Percentiles rank a stretch among this genome's conserved stretches.
Conservation (phyloP, 2,113 vertebrate genomes). For the Sakesphorus luctuosus region DNA sequence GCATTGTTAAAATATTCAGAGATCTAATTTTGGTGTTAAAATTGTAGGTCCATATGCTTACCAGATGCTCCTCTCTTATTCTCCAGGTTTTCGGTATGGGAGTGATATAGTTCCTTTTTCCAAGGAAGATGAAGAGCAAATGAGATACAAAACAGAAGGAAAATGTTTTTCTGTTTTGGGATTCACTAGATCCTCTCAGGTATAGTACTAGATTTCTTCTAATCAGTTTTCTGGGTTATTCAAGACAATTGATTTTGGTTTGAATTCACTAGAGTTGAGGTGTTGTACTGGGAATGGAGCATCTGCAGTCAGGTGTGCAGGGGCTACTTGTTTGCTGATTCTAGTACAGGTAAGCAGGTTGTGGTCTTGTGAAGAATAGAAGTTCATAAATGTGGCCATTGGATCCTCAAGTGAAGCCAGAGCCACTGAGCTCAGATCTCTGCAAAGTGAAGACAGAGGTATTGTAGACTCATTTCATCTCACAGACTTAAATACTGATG, state of each 20-base stretch:
- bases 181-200: conserved; percentile 86
- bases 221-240: neutral
- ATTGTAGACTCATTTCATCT: neutral
- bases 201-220: conserved; percentile 44
- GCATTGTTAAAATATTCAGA: conserved; percentile 59
- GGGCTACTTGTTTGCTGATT: neutral
- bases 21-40: conserved; percentile 38
- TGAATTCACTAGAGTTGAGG: neutral
- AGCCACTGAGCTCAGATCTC: neutral
- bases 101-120: conserved; percentile 97
- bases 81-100: conserved; percentile 91
- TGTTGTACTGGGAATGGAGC: neutral
- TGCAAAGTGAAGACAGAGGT: neutral
- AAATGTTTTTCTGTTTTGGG: conserved; percentile 94
- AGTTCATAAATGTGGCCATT: neutral
- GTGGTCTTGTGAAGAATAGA: neutral
- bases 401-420: neutral
- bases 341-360: neutral
- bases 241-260: neutral
- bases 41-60: conserved; percentile 55
- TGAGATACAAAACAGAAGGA: conserved; percentile 93
- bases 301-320: neutral
- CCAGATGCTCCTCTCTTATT: conserved; percentile 60
- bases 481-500: neutral
- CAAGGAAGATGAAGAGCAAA: conserved; percentile 95